Evolutionary conservation across 2,113 vertebrate species (phyloP), one percentile per base, ranked within the genome.

Genomic region (Orthochromis indermauri): DNA sequence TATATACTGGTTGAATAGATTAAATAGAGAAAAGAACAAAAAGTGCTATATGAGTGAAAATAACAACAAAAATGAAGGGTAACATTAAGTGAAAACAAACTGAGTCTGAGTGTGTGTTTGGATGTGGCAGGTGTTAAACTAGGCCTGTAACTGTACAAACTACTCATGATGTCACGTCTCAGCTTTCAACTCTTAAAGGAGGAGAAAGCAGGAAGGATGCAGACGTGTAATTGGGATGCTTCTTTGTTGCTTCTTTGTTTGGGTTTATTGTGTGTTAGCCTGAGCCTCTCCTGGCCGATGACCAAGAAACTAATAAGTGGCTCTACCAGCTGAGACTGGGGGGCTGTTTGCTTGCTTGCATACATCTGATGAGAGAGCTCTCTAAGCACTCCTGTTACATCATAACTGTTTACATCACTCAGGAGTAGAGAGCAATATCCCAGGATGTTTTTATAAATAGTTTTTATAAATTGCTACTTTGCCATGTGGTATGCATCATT

Each of bases 171-270:
- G 33, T 10, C 57, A 6, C 4, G 54, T 54, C 63, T 86, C 81
- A 33, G 26, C 37, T 80, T 82, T 82, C 37, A 1, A 66, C 16
- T 28, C 35, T 13, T 47, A 12, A 66, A 66, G 37, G 57, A 73
- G 45, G 37, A n/a, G 10, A 73, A 55, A 61, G 17, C 10, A 1
- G 47, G 5, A 42, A 26, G 19, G 14, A 40, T 63, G 76, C 63
- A 42, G 53, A 61, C 40, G 7, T 87, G 59, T 66, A 66, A 84
- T 80, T 61, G 17, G 51, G 55, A 81, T 81, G 83, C 10, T 7
- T 84, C 2, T 89, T 92, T 86, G 85, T 91, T 81, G 82, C 10
- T 7, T 82, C 82, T 89, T 92, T 86, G 84, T 91, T 79, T 82
- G 83, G 40, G 17, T 35, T 80, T 26, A 16, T 87, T 93, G 88